Percentiles rank a stretch among this genome's conserved stretches.
phyloP scores from a whole-genome alignment of 1,140 invertebrate genomes.

The Lutraria rhynchaena region DNA sequence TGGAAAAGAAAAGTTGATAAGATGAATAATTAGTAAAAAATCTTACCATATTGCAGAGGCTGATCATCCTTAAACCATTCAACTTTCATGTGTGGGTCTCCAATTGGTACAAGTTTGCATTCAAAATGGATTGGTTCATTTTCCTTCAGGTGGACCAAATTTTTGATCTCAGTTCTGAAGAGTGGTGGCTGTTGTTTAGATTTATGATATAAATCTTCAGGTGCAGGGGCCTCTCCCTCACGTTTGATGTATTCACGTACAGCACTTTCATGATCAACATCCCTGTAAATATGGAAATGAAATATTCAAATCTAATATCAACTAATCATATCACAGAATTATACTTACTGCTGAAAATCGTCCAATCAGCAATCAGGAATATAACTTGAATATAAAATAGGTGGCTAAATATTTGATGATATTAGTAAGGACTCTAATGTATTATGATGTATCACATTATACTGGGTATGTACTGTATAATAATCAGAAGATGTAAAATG shows the following conservation, averaged over 20 bases:
- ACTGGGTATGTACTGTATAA: too few species aligned
- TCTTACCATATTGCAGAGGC: constrained; percentile 92
- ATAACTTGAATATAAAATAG: too few species aligned
- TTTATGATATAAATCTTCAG: constrained; percentile 79
- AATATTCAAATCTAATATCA: too few species aligned
- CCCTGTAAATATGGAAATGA: constrained; percentile 44
- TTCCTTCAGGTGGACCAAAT: constrained; percentile 94
- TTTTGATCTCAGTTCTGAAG: constrained; percentile 96
- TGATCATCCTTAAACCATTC: constrained; percentile 99
- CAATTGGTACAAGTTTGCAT: constrained; percentile 97
- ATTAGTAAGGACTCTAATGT: too few species aligned
- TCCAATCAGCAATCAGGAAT: too few species aligned
- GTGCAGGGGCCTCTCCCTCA: constrained; percentile 73
- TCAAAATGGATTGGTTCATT: constrained; percentile 97
- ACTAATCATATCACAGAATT: too few species aligned
- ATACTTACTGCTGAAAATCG: too few species aligned
- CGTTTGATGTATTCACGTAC: constrained; percentile 75
- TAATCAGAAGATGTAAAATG: too few species aligned
- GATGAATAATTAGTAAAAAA: too few species aligned
- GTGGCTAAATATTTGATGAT: too few species aligned
- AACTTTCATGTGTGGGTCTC: constrained; percentile 97
- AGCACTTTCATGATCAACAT: constrained; percentile 72
- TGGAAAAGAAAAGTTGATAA: too few species aligned
- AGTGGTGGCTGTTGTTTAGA: constrained; percentile 86
- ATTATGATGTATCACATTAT: too few species aligned